Evolutionary conservation across 2,797 vertebrate species (phyloP), one percentile per base, ranked within the genome.

Genomic region (Calcarius lapponicus): DNA sequence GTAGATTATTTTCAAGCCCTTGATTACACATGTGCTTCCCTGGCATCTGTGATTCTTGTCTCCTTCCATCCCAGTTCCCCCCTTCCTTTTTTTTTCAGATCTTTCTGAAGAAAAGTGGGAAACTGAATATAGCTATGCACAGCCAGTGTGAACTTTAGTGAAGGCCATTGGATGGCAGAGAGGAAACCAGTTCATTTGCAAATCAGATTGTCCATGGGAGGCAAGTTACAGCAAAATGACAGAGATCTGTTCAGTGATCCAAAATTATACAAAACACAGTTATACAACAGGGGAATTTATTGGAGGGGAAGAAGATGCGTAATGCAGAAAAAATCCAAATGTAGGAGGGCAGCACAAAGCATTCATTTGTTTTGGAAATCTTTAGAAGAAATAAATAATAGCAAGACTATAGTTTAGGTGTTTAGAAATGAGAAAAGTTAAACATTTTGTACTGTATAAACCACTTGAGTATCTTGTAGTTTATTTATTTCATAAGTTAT

Each of bases 11-110:
- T 91, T 86, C 80, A 50, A 71, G 50, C 69, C 64, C 75, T 65
- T 90, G 80, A 75, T 92, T 90, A 83, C 83, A 75, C 80, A 83
- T 80, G 78, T 95, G 93, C 54, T 88, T 91, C 84, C 58, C 57
- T 95, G 73, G 73, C 84, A 62, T 53, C 40, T 25, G 38, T 60
- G 54, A 61, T 69, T 92, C 79, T 90, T 36, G 26, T 64, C 58
- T 93, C 56, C 17, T 57, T 53, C 2, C 34, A 18, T 60, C 83
- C 62, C 78, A 32, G 19, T 36, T 73, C 47, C 48, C n/a, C 32
- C n/a, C 8, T 47, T 64, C 10, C 32, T 66, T 74, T 61, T 64
- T 69, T 80, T 80, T 73, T 69, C 47, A 36, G 45, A 24, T 66
- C 21, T 88, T 89, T 58, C 80, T 92, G 85, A 64, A n/a, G 64